Conservation (phyloP, 2,888 invertebrate species). For the Drosophila stalkeri region DNA sequence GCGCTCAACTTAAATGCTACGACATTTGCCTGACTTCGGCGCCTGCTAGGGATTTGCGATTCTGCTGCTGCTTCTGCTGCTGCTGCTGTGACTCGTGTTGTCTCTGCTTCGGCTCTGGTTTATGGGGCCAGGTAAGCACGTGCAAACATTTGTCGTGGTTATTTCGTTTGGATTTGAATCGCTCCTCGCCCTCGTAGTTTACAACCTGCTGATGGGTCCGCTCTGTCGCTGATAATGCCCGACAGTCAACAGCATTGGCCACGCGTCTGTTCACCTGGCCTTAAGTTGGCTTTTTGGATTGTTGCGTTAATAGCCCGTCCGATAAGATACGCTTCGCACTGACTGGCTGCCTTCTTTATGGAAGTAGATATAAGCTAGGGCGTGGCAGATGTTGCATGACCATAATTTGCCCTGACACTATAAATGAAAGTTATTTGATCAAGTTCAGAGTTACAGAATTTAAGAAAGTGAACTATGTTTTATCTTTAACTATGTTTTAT, state of each 20-base stretch:
- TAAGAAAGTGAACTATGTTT: neutral
- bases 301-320: conserved; percentile 69
- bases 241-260: conserved; percentile 59
- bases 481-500: neutral
- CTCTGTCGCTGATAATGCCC: conserved; percentile 65
- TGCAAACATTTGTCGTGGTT: conserved; percentile 79
- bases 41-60: conserved; percentile 48
- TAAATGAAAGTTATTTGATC: neutral
- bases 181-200: conserved; percentile 62
- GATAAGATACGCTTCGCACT: conserved; percentile 63
- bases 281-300: conserved; percentile 71
- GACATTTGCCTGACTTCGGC: conserved; percentile 44
- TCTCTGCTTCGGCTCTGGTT: conserved; percentile 46
- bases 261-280: conserved; percentile 60
- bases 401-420: neutral
- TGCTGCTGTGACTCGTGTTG: conserved; percentile 10
- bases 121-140: conserved; percentile 75
- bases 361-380: conserved; percentile 14
- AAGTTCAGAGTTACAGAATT: neutral
- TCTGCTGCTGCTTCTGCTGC: neutral
- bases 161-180: conserved; percentile 79
- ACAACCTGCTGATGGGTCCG: conserved; percentile 69
- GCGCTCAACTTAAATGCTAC: conserved; percentile 61
- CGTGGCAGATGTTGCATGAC: neutral
- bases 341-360: conserved; percentile 29